Evolutionary conservation across 2,888 invertebrate genomes (phyloP).

Genomic region (Tetheella fluctuosa): DNA sequence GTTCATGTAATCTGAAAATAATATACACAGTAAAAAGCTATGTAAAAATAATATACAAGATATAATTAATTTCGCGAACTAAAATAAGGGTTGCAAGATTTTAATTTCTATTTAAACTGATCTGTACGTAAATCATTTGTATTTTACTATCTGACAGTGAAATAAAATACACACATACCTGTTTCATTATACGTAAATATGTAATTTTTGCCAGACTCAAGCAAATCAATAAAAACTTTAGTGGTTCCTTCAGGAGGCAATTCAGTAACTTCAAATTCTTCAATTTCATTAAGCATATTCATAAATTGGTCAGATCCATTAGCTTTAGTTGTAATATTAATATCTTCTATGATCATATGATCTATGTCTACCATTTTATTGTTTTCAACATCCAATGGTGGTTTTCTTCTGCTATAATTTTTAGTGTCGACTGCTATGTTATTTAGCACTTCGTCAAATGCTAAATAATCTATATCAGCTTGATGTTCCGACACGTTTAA

Average conservation of each 20-base stretch:
- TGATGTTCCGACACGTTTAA: background rate
- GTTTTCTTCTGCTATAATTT: conserved; percentile 38
- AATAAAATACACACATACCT: background rate
- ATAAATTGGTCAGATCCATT: conserved; percentile 23
- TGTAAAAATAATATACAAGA: no score
- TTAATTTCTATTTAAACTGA: no score
- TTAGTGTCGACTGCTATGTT: conserved; percentile 42
- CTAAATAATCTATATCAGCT: conserved; percentile 37
- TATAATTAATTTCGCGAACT: no score
- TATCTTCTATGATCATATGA: conserved; percentile 34
- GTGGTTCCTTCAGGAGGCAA: conserved; percentile 20
- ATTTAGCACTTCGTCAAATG: conserved; percentile 55
- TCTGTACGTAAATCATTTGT: no score
- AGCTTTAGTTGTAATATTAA: conserved; percentile 21
- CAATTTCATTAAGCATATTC: conserved; percentile 25
- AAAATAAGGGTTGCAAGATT: no score
- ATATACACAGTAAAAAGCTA: background rate
- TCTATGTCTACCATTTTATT: conserved; percentile 26
- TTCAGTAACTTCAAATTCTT: conserved; percentile 25
- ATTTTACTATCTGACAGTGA: no score
- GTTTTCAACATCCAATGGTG: conserved; percentile 21
- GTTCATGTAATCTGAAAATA: conserved; percentile 20
- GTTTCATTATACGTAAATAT: conserved; percentile 15
- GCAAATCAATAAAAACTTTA: conserved; percentile 41
- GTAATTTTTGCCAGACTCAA: conserved; percentile 29